Evolutionary conservation across 2,888 invertebrate genomes (phyloP), one percentile per base, ranked within the genome.

Genomic region (Opisthograptis luteolata): DNA sequence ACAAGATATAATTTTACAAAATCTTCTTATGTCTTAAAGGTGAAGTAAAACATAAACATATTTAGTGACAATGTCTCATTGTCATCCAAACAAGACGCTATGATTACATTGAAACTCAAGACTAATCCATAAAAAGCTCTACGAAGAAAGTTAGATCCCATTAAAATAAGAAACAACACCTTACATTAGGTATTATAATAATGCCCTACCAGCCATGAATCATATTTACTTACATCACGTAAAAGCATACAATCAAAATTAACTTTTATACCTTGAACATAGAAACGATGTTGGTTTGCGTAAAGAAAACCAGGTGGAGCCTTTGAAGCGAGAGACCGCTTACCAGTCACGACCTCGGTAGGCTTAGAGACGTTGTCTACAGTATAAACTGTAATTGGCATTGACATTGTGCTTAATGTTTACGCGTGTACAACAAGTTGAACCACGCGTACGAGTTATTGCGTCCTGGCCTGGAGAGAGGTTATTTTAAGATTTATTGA

Each of bases 391-490:
- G 61, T 74, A 73, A 73, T 73, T 73, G 73, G 58, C 74, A 77
- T 77, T 79, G 78, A 76, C 75, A 73, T 76, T 80, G 71, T 67
- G 64, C 66, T 66, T 72, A 68, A 61, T 64, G 59, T 63, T 64
- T 66, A 66, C 58, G 51, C 56, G 45, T 54, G 64, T 63, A 46
- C 20, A 13, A 36, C 35, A 53, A 48, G 32, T 32, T 37, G 36
- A 47, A 52, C 32, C 15, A 25, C 13, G 32, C 36, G 30, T 39
- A 37, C 12, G 24, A 20, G 36, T 25, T 40, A 40, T 25, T 10
- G 30, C 41, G 35, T 37, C 44, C 36, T 9, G 37, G 36, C 44
- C 36, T 9, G 37, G 36, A 12, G 35, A 15, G 7, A 41, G 24
- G 46, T 31, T 58, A 55, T 58, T 58, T 52, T 24, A 27, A 48